phyloP scores from a whole-genome alignment of 2,113 vertebrate genomes.

The Vireo altiloquus region DNA sequence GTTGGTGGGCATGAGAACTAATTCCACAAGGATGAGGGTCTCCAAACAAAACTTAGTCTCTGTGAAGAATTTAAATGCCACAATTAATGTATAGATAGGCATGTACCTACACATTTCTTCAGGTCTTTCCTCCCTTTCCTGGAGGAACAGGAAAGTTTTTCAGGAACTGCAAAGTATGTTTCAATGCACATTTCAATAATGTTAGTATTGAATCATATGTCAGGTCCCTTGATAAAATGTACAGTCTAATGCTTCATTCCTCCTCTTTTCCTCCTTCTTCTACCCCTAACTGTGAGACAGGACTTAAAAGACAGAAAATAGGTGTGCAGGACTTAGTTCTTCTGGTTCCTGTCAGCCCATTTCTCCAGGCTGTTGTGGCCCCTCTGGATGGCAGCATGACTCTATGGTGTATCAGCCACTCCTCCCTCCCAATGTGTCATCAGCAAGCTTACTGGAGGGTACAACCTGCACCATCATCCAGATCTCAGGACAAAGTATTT shows the following conservation, averaged over 20 bases:
- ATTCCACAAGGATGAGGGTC: not conserved
- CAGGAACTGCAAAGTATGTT: constrained; percentile 1
- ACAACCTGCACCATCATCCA: not conserved
- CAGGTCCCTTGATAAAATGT: not conserved
- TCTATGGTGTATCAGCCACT: no score
- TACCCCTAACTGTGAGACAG: not conserved
- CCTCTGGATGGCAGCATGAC: not conserved
- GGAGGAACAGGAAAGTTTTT: not conserved
- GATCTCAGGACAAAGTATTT: not conserved
- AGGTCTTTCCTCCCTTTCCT: not conserved
- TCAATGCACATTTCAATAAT: constrained; percentile 23
- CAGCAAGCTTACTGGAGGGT: not conserved
- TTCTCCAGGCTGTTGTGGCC: not conserved
- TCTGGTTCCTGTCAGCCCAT: not conserved
- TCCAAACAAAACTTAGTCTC: not conserved
- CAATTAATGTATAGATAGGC: not conserved
- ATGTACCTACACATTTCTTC: not conserved
- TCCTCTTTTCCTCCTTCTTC: not conserved
- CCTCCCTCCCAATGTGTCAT: not conserved
- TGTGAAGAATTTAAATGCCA: not conserved
- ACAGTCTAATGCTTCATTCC: not conserved
- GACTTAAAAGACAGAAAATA: not conserved
- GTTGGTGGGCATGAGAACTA: not conserved
- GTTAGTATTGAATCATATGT: not conserved
- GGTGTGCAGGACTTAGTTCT: not conserved